Evolutionary conservation across 2,113 vertebrate genomes (phyloP).

Genomic region (Oryzias javanicus): DNA sequence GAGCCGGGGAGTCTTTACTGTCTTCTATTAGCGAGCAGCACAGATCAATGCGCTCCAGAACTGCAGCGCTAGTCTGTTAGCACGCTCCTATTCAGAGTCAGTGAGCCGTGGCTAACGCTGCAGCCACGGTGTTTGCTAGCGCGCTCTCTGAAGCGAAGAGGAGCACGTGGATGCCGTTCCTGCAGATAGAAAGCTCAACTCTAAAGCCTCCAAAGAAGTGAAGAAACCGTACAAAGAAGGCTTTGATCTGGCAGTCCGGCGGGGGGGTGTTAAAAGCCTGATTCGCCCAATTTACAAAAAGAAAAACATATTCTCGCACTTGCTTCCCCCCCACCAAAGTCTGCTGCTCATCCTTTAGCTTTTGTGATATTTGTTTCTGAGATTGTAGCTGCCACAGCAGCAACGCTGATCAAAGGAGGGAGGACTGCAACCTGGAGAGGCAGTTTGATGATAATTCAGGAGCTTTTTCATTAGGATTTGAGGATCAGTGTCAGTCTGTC

Average conservation of each 20-base stretch:
- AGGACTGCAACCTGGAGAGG: slow-evolving; percentile 8
- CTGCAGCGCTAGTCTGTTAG: slow-evolving; percentile 56
- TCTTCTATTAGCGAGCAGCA: slow-evolving; percentile 59
- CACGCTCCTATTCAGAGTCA: slow-evolving; percentile 56
- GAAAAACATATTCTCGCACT: neutral
- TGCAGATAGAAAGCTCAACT: slow-evolving; percentile 33
- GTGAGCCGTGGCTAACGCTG: slow-evolving; percentile 67
- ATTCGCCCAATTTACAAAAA: slow-evolving; percentile 24
- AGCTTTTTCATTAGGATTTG: neutral
- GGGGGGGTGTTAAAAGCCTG: slow-evolving; percentile 26
- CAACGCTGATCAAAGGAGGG: slow-evolving; percentile 8
- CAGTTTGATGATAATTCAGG: slow-evolving; percentile 14
- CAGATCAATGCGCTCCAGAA: slow-evolving; percentile 65
- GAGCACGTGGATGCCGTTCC: slow-evolving; percentile 57
- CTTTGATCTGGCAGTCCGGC: slow-evolving; percentile 28
- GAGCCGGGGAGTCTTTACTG: slow-evolving; percentile 44
- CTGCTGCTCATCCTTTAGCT: slow-evolving; percentile 7
- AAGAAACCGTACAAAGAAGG: slow-evolving; percentile 17
- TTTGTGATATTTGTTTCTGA: slow-evolving; percentile 24
- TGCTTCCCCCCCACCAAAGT: neutral
- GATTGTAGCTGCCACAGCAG: slow-evolving; percentile 7
- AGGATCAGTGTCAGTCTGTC: no score
- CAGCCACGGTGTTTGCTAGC: slow-evolving; percentile 58
- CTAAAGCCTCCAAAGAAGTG: slow-evolving; percentile 24
- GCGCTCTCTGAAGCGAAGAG: slow-evolving; percentile 44